Base-by-base conservation (phyloP, 2,888 invertebrate species). In the Ephialtes manifestator region DNA sequence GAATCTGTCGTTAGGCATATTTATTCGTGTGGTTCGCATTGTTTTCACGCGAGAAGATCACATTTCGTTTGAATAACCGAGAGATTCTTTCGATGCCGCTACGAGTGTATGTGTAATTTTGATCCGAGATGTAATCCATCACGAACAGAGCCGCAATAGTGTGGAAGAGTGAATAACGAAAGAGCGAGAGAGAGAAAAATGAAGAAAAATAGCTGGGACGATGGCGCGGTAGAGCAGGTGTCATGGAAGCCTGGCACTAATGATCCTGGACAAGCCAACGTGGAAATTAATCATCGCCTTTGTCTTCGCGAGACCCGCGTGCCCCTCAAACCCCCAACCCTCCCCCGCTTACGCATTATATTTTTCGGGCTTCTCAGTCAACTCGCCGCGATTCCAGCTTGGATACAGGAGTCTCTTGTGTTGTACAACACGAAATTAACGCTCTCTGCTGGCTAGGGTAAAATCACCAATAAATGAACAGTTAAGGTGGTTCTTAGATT, bases 211-310 rank as follows among this genome's bases (percentile, higher is more conserved):
- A 78, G 76, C 63, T 24, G 67, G 55, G 76, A 81, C 60, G 81
- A 76, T 51, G 65, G 58, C 31, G 77, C 81, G 72, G 67, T 74
- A 35, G 92, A 90, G 93, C 93, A 93, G 93, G 93, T 93, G 93
- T 93, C 93, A 93, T 92, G 93, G 90, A 90, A 90, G 89, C 89
- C 90, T 88, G 90, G 89, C 68, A 91, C 91, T 93, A 93, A 93
- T 93, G 93, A 93, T 93, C 90, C 90, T 90, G 89, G 91, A 90
- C 92, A 87, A 89, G 92, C 90, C 91, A 92, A 92, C 90, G 89
- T 91, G 87, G 83, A 92, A 93, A 93, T 93, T 93, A 93, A 93
- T 93, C 93, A 93, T 93, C 90, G 91, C 91, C 92, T 93, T 93
- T 93, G 93, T 93, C 93, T 93, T 91, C 90, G 89, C 85, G 85